Evolutionary conservation across 1,140 invertebrate genomes (phyloP).

Genomic region (Nilaparvata lugens): DNA sequence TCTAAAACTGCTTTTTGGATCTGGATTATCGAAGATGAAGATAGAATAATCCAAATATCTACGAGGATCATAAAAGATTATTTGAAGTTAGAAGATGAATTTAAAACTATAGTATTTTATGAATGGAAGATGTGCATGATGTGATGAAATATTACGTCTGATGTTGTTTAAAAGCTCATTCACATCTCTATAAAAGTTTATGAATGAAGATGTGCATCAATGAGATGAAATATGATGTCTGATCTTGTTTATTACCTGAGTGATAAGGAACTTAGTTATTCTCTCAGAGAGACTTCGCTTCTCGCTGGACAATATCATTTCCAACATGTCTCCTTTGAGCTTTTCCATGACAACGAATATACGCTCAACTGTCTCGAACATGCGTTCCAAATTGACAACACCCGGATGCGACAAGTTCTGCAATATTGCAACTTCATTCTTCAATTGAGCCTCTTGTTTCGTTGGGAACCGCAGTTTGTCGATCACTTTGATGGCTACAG

Average conservation of each 20-base stretch:
- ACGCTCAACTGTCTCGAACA: slow-evolving; percentile 96
- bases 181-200: too few species aligned
- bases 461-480: slow-evolving; percentile 97
- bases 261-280: slow-evolving; percentile 94
- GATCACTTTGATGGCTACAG: slow-evolving; percentile 96
- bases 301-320: slow-evolving; percentile 96
- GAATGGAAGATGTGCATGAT: too few species aligned
- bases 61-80: too few species aligned
- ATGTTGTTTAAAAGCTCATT: too few species aligned
- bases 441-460: slow-evolving; percentile 96
- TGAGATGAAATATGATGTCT: too few species aligned
- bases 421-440: slow-evolving; percentile 96
- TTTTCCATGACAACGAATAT: slow-evolving; percentile 93
- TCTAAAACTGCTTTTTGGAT: too few species aligned
- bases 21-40: too few species aligned
- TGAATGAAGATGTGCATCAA: too few species aligned
- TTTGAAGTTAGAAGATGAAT: too few species aligned
- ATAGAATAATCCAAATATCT: too few species aligned
- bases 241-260: slow-evolving; percentile 53
- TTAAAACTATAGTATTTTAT: too few species aligned
- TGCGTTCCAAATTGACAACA: slow-evolving; percentile 87
- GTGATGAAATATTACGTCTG: too few species aligned
- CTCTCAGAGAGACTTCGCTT: slow-evolving; percentile 83
- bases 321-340: slow-evolving; percentile 93
- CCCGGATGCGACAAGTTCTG: slow-evolving; percentile 89